Conservation (phyloP, 2,888 invertebrate genomes). For the Germaria angustata region DNA sequence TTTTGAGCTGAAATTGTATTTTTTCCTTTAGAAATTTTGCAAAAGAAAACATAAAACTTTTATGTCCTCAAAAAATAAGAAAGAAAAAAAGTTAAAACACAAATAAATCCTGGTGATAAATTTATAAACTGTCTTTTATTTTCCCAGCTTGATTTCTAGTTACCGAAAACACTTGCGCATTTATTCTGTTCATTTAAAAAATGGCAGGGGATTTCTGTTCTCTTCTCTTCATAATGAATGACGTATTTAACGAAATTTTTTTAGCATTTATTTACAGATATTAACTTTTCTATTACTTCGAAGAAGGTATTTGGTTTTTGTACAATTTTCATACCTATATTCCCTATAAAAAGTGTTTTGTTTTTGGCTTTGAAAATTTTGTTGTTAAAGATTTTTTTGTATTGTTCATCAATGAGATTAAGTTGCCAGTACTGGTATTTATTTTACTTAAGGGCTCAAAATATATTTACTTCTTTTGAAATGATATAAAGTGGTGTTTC, state of each 20-base stretch:
- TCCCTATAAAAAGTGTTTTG: neutral
- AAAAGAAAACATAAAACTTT: neutral
- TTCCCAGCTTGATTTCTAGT: neutral
- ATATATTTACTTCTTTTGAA: neutral
- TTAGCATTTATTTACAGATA: constrained; percentile 52
- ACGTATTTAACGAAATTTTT: constrained; percentile 26
- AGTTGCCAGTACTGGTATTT: neutral
- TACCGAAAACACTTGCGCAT: neutral
- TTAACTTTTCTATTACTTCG: constrained; percentile 55
- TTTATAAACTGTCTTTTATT: constrained; percentile 12
- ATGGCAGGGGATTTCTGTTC: neutral
- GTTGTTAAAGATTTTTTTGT: neutral
- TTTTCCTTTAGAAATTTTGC: neutral
- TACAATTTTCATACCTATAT: neutral
- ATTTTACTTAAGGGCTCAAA: neutral
- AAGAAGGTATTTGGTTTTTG: constrained; percentile 41
- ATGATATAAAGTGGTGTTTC: no score
- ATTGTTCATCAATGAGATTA: neutral
- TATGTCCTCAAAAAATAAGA: neutral
- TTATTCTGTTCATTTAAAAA: neutral
- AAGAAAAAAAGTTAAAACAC: neutral
- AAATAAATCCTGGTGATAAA: constrained; percentile 21
- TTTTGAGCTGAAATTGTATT: constrained; percentile 19
- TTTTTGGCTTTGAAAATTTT: neutral
- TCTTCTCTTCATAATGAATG: neutral